Percentiles rank a stretch among this genome's conserved stretches.
phyloP scores from a whole-genome alignment of 2,888 invertebrate species.

The Microplitis manilae region DNA sequence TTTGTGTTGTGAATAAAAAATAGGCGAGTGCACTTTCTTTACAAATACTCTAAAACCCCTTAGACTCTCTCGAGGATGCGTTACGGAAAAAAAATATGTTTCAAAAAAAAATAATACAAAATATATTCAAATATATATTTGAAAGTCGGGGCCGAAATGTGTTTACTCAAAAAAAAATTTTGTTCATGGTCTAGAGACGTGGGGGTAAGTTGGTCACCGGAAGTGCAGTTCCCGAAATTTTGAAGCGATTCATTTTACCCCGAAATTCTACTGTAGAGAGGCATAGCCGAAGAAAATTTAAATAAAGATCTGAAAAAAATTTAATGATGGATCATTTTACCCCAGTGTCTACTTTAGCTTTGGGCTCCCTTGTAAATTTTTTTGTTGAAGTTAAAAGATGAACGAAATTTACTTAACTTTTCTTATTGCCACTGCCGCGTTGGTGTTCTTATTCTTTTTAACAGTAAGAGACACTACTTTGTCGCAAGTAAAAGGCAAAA shows the following conservation, averaged over 20 bases:
- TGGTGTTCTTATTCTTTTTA: background rate
- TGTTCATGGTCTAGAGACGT: too few relatives aligned
- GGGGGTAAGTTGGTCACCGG: too few relatives aligned
- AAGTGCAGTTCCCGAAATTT: too few relatives aligned
- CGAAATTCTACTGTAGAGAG: too few relatives aligned
- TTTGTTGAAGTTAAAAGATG: background rate
- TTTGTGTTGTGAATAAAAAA: background rate
- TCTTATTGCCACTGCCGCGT: background rate
- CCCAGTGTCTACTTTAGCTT: too few relatives aligned
- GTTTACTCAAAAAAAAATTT: too few relatives aligned
- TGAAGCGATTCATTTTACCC: too few relatives aligned
- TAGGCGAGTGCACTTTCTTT: background rate
- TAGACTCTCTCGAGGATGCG: background rate
- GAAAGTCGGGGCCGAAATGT: background rate
- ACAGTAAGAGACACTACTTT: conserved; percentile 1
- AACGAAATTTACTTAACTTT: background rate
- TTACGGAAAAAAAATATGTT: background rate
- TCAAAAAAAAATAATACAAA: too few relatives aligned
- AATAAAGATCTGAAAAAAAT: too few relatives aligned
- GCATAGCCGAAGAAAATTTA: too few relatives aligned
- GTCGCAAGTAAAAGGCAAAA: background rate
- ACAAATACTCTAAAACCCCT: background rate
- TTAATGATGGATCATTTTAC: too few relatives aligned
- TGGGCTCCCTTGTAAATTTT: background rate
- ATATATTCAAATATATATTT: background rate